Conservation (phyloP, 2,888 invertebrate species). For the Drosophila putrida region DNA sequence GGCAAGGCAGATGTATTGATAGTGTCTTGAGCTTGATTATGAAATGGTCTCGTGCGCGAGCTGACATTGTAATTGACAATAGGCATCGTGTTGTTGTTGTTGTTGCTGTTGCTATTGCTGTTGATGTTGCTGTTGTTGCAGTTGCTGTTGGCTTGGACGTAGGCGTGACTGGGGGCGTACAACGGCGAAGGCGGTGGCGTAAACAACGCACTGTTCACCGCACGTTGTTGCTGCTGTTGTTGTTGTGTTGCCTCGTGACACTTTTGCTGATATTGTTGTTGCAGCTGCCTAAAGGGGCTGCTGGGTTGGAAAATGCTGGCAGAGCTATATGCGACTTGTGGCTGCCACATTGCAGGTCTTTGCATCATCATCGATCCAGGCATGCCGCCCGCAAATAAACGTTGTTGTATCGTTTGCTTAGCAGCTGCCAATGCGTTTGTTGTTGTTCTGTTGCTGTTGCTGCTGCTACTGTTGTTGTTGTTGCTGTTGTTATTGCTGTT, state of each 20-base stretch:
- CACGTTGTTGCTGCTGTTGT: constrained; percentile 46
- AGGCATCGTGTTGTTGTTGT: constrained; percentile 68
- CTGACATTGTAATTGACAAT: constrained; percentile 73
- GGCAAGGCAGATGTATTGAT: constrained; percentile 80
- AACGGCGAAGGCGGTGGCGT: constrained; percentile 71
- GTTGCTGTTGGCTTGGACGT: constrained; percentile 38
- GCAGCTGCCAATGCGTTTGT: constrained; percentile 83
- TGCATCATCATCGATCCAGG: constrained; percentile 42
- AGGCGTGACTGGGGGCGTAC: constrained; percentile 51
- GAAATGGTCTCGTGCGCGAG: constrained; percentile 79
- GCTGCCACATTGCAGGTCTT: constrained; percentile 63
- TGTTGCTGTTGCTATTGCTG: constrained; percentile 50
- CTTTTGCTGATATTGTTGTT: constrained; percentile 73
- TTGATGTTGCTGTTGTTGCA: constrained; percentile 21
- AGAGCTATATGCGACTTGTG: constrained; percentile 61
- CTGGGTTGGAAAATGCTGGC: constrained; percentile 71
- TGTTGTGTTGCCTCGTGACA: constrained; percentile 40
- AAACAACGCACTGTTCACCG: constrained; percentile 44
- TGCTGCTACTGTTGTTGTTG: constrained; percentile 40
- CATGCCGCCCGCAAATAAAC: constrained; percentile 65
- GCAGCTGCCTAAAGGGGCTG: constrained; percentile 60
- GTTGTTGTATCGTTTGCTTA: constrained; percentile 79
- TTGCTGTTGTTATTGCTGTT: constrained; percentile 7
- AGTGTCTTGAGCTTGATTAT: constrained; percentile 79
- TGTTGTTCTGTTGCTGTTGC: constrained; percentile 58